Percentiles rank a stretch among this genome's conserved stretches.
phyloP scores from a whole-genome alignment of 2,797 vertebrate genomes.

The Galagoides demidoff region DNA sequence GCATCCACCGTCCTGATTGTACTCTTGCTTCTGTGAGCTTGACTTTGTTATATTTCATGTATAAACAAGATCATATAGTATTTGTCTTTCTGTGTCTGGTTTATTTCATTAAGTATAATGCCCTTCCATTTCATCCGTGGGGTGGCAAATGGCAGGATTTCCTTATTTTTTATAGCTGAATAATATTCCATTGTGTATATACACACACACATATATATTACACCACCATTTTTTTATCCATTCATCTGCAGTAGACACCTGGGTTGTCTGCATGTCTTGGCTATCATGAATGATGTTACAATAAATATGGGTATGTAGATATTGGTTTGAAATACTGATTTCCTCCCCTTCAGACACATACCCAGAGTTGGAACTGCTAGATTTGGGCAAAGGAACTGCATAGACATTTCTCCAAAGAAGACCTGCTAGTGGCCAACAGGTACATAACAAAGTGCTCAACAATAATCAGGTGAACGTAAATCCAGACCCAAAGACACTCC shows the following conservation, averaged over 20 bases:
- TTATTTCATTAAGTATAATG: background rate
- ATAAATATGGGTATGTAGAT: background rate
- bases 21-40: background rate
- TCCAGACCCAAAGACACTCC: background rate
- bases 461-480: background rate
- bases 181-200: background rate
- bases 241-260: background rate
- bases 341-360: background rate
- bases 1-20: background rate
- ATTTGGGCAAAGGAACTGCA: background rate
- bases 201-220: background rate
- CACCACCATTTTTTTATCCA: background rate
- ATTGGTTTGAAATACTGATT: background rate
- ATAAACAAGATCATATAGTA: background rate
- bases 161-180: background rate
- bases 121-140: background rate
- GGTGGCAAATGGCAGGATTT: background rate
- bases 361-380: background rate
- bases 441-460: background rate
- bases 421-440: background rate
- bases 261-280: background rate
- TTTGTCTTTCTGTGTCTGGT: background rate
- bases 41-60: background rate
- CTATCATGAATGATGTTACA: background rate
- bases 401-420: background rate